phyloP scores from a whole-genome alignment of 2,113 vertebrate genomes.

The Microtus montanus region DNA sequence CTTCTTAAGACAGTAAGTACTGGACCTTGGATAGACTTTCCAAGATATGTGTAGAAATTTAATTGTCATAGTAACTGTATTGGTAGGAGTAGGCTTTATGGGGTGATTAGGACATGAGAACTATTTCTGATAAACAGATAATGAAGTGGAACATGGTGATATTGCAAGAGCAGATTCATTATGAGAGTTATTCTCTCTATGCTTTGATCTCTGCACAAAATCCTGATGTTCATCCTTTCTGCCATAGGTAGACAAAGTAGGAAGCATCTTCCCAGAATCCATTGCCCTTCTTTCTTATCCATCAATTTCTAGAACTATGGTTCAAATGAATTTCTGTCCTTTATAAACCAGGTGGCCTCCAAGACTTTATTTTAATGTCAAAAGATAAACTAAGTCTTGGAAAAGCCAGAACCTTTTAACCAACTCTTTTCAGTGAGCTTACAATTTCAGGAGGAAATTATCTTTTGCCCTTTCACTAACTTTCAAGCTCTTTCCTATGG shows the following conservation, averaged over 20 bases:
- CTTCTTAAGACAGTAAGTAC: background rate
- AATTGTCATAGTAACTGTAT: background rate
- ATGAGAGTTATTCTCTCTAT: background rate
- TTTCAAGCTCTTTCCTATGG: background rate
- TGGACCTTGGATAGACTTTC: background rate
- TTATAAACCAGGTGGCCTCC: background rate
- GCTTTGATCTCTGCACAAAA: background rate
- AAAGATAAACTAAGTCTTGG: background rate
- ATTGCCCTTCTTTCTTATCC: too few relatives aligned
- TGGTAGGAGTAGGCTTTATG: background rate
- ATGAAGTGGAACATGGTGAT: background rate
- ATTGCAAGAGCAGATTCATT: background rate
- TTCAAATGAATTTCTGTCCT: too few relatives aligned
- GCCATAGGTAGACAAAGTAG: background rate
- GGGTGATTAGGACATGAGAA: background rate
- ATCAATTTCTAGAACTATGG: background rate
- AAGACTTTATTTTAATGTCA: background rate
- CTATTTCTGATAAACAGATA: background rate
- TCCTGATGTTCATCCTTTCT: background rate
- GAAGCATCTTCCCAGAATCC: background rate
- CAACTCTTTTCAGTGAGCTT: background rate
- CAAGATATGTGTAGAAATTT: background rate
- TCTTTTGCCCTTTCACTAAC: background rate
- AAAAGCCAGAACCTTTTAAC: fast-evolving
- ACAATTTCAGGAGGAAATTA: background rate